Conservation (phyloP, 2,888 invertebrate species). For the Eupelmus urozonus region DNA sequence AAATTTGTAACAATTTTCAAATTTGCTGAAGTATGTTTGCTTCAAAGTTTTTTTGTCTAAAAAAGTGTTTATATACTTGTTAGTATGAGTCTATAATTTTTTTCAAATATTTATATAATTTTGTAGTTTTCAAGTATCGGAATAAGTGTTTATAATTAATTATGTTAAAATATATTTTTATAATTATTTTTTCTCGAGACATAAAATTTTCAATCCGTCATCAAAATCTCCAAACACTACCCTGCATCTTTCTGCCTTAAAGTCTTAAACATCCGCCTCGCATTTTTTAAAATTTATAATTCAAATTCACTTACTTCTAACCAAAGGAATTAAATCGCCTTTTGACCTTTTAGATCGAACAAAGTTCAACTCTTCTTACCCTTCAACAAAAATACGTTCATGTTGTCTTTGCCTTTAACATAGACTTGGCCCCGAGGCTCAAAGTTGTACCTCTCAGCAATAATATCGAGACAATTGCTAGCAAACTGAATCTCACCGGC, state of each 20-base stretch:
- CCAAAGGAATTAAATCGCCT: too few species aligned
- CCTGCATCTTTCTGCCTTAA: background rate
- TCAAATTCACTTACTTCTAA: background rate
- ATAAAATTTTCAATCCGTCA: conserved; percentile 51
- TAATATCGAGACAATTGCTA: conserved; percentile 84
- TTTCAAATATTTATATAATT: background rate
- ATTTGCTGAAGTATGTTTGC: too few species aligned
- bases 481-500: conserved; percentile 91
- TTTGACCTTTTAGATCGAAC: too few species aligned
- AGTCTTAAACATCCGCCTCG: background rate
- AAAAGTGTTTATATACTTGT: background rate
- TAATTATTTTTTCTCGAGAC: conserved; percentile 10
- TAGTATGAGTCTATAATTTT: conserved; percentile 18
- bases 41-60: conserved; percentile 15
- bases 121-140: conserved; percentile 8
- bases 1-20: background rate
- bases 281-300: background rate
- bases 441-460: conserved; percentile 89
- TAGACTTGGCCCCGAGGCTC: conserved; percentile 95
- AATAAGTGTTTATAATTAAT: conserved; percentile 12
- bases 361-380: conserved; percentile 78
- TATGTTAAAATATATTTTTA: too few species aligned
- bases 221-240: conserved; percentile 15
- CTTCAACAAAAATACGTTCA: conserved; percentile 91
- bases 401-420: conserved; percentile 97